Conservation (phyloP, 2,888 invertebrate genomes). For the Dryomyza anilis region DNA sequence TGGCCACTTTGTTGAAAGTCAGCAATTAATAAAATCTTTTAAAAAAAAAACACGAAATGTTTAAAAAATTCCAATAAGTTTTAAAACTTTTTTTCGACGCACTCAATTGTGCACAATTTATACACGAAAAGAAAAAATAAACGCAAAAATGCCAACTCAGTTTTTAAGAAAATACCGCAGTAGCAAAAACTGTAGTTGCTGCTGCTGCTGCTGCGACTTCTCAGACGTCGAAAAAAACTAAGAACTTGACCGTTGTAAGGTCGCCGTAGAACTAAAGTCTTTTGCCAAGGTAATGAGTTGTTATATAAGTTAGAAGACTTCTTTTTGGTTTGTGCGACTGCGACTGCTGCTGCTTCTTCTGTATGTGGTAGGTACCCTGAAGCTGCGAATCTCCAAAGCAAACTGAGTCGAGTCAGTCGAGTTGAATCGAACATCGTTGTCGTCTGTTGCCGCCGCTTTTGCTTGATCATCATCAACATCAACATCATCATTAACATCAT, state of each 20-base stretch:
- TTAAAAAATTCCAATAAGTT: too few species aligned
- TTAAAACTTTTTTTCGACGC: too few species aligned
- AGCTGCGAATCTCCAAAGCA: constrained; percentile 23
- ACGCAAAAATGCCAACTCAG: too few species aligned
- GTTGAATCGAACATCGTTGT: not conserved
- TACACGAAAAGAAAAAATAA: too few species aligned
- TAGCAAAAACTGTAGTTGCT: not conserved
- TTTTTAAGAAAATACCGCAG: too few species aligned
- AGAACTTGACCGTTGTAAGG: constrained; percentile 61
- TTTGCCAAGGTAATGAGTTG: constrained; percentile 59
- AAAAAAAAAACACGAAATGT: too few species aligned
- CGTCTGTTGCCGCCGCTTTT: constrained; percentile 20
- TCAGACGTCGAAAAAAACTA: not conserved
- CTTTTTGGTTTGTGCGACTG: too few species aligned
- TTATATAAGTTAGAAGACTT: constrained; percentile 62
- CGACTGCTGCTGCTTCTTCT: not conserved
- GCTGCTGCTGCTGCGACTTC: not conserved
- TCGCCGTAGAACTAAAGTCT: constrained; percentile 61
- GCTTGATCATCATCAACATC: constrained; percentile 30
- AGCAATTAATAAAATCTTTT: too few species aligned
- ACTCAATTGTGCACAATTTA: too few species aligned
- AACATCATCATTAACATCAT: not conserved
- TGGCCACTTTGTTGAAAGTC: too few species aligned
- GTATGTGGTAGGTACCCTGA: not conserved
- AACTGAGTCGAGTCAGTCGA: constrained; percentile 1